Conservation (phyloP, 2,113 vertebrate genomes). For the Chloroceryle aenea region DNA sequence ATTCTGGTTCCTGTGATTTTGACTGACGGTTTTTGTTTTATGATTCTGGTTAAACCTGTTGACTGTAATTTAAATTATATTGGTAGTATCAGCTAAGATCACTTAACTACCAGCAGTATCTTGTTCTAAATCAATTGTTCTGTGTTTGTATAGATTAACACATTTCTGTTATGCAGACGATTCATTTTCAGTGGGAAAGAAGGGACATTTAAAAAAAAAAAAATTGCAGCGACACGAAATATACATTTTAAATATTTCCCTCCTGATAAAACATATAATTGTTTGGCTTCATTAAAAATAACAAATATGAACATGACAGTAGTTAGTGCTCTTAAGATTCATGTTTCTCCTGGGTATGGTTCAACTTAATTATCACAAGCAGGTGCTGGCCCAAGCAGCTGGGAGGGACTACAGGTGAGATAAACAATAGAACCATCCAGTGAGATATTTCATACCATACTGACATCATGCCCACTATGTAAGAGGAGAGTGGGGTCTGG, state of each 20-base stretch:
- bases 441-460: neutral
- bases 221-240: neutral
- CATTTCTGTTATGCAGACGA: neutral
- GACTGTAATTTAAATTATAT: neutral
- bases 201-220: neutral
- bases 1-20: neutral
- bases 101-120: neutral
- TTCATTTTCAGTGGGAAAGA: neutral
- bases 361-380: too few species aligned
- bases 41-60: neutral
- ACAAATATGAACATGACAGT: neutral
- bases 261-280: neutral
- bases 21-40: neutral
- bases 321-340: neutral
- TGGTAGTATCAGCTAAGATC: neutral
- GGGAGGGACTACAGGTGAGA: neutral
- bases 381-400: too few species aligned
- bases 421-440: neutral
- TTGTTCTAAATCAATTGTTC: rapidly evolving
- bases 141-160: neutral
- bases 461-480: neutral
- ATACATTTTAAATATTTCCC: neutral
- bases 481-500: neutral
- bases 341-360: neutral
- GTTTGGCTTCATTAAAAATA: neutral